Base-by-base conservation (phyloP, 2,888 invertebrate species). In the Quadriops clusia region DNA sequence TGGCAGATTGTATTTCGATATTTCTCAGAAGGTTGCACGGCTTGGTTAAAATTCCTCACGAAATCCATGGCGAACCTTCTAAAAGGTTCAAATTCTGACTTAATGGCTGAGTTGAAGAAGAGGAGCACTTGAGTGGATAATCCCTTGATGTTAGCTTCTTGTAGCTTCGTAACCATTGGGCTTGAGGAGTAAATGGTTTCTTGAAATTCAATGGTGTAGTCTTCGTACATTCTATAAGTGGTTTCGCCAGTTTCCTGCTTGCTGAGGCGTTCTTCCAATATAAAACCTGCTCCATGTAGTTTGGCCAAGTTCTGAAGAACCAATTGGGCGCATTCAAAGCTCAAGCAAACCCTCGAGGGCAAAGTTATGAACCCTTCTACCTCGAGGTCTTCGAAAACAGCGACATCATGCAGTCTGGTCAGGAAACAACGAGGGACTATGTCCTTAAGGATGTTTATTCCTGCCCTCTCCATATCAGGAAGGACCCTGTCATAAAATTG, bases 1-100 rank as follows among this genome's bases (percentile, higher is more conserved):
- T 67, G 66, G 7, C 47, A 46, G 2, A 64, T 41, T 0, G 58
- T 54, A 39, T 65, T 66, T 5, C 47, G 41, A 36, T 51, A 62
- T 28, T 46, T 52, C 2, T 36, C 29, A 0, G 64, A 64, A 1
- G 59, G 51, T 36, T 53, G 44, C 1, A 43, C 48, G 7, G 55
- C 42, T 12, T 54, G 45, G 4, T 26, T 27, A 27, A 42, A 39
- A 6, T 36, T 23, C 17, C 37, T 34, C 9, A 40, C 34, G n/a
- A 37, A 33, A 17, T 37, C 26, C 8, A 23, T 17, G 7, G 30
- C 33, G 11, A 36, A 26, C 27, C 30, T 22, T 29, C 39, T 39
- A 23, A 44, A 43, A 11, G 14, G 12, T 8, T 27, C 23, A 6
- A 15, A 4, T 6, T 27, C 23, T 8, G 29, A 14, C 5, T 12